Base-by-base conservation (phyloP, 1,140 invertebrate genomes). In the Drosophila mayri region DNA sequence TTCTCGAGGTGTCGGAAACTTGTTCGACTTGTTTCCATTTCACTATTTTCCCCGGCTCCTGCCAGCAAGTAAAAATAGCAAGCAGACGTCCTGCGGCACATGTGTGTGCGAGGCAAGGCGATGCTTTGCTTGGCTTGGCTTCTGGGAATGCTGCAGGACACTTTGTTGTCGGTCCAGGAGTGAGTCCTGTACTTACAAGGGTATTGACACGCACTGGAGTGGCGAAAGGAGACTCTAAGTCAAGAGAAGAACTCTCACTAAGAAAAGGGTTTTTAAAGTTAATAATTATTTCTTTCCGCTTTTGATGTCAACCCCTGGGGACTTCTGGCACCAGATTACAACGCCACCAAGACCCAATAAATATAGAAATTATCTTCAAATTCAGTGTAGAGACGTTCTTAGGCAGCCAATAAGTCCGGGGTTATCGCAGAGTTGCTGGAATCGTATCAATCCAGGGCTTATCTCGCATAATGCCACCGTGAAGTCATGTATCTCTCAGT, bases 21-120 rank as follows among this genome's bases (percentile, higher is more conserved):
- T 90, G 85, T 90, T 90, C 87, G 85, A 90, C 85, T 90, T 90
- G 85, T 90, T 90, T 90, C 64, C 81, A 90, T 90, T 79, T 88
- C 71, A 78, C 85, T 88, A 88, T 79, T 84, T 71, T 65, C 60
- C 38, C 43, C 60, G 43, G 62, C 32, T 35, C 38, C 37, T 84
- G 55, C 37, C 32, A 38, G n/a, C 44, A 11, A 52, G 68, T 61
- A 79, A 79, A 86, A 86, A 79, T 82, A 86, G 75, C 82, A 73
- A 65, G 70, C 62, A 46, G 28, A 38, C 20, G 35, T 54, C 52
- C 52, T 54, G 18, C 9, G 52, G 49, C 62, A 61, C 37, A 63
- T 78, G 66, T 73, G 54, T 66, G 64, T 74, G 59, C 61, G 61
- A 68, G 55, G 28, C 44, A 16, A 46, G 22, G 9, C 46, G 14